Conservation (phyloP, 2,888 invertebrate genomes). For the Antheraea yamamai region DNA sequence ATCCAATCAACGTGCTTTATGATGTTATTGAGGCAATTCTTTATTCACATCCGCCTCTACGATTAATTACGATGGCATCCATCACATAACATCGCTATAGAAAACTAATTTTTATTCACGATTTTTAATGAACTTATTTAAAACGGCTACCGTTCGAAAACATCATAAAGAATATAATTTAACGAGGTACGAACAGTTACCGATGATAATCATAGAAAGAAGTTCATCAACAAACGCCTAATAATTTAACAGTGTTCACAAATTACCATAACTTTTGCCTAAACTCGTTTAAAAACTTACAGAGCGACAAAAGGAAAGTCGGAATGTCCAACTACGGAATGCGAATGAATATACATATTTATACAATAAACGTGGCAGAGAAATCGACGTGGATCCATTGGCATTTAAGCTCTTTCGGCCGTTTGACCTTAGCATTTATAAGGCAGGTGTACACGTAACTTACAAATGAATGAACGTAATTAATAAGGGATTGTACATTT, state of each 20-base stretch:
- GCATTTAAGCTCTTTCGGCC: conserved; percentile 48
- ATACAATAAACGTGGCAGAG: conserved; percentile 50
- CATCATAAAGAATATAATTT: conserved; percentile 6
- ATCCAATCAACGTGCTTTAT: conserved; percentile 34
- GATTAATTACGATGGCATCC: conserved; percentile 26
- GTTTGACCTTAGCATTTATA: conserved; percentile 70
- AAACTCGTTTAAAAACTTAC: conserved; percentile 31
- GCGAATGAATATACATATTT: conserved; percentile 23
- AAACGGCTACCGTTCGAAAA: conserved; percentile 16
- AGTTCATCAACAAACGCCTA: conserved; percentile 20
- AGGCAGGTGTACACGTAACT: conserved; percentile 36
- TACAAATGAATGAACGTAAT: conserved; percentile 37
- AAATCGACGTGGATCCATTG: conserved; percentile 61
- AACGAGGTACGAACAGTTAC: not conserved
- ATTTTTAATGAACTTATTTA: conserved; percentile 22
- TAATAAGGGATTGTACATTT: conserved; percentile 19
- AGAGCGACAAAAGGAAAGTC: conserved; percentile 39
- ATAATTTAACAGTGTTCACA: conserved; percentile 32
- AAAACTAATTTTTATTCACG: conserved; percentile 26
- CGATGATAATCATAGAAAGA: conserved; percentile 5
- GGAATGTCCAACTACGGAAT: conserved; percentile 17
- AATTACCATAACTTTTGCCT: conserved; percentile 39
- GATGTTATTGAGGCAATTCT: conserved; percentile 26
- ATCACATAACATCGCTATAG: conserved; percentile 26
- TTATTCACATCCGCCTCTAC: conserved; percentile 21